Evolutionary conservation across 2,797 vertebrate species (phyloP), one percentile per base, ranked within the genome.

Genomic region (Siniperca obscura): DNA sequence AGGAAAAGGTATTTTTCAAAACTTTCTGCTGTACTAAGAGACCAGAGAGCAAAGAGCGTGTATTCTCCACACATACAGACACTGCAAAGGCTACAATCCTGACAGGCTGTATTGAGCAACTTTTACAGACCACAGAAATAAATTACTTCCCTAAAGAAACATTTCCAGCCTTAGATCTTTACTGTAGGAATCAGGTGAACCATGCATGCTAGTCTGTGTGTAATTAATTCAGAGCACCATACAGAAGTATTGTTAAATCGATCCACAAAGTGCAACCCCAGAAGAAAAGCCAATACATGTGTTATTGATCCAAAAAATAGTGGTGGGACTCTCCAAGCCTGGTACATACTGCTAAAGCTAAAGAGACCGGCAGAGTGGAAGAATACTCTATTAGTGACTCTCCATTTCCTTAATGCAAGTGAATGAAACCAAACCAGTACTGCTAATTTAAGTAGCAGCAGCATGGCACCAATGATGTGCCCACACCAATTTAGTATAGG

Each of bases 271-370:
- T 78, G 82, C 75, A 86, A 84, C 73, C 73, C 68, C 62, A 53
- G 59, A 80, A 73, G 76, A 74, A 87, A 83, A 84, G 76, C 68
- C 85, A 82, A 86, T 90, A 87, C 80, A 82, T 55, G 84, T 83
- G 83, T 86, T 90, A 90, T 91, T 86, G 90, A 93, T 91, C 17
- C 11, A 52, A 76, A 82, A 91, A 90, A 83, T 80, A 78, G 79
- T 21, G 1, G 53, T 21, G 46, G 70, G 57, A 60, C 48, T 22
- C 10, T 70, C 53, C 57, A 80, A 77, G 27, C 61, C 66, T 62
- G 56, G 44, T 67, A 56, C 57, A 56, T 74, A 38, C 16, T 34
- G 42, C 64, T 78, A 68, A 77, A 70, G 59, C 77, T 75, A 64
- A 72, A 78, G 66, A 84, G 74, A 71, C 27, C 66, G 55, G 34